Evolutionary conservation across 1,140 invertebrate species (phyloP), one percentile per base, ranked within the genome.

Genomic region (Lepidurus apus): DNA sequence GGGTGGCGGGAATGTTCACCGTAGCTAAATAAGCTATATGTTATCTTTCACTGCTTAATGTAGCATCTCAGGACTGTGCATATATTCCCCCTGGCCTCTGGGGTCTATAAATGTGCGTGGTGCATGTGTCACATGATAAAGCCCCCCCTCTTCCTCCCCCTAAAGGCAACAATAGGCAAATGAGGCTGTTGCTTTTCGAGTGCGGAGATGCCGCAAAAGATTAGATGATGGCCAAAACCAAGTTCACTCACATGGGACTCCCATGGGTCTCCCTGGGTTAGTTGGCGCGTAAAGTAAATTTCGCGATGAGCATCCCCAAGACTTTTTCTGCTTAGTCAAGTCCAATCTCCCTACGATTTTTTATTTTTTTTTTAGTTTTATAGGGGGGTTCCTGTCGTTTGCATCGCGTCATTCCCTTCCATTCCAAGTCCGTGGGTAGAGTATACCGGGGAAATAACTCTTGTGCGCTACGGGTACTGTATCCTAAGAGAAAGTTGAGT

Each of bases 21-120:
- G 9, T 13, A 65, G 13, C 53, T 65, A 65, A 65, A 65, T 65
- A 65, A 65, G 53, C 53, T 65, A n/a, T 65, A 17, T 21, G 53
- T 65, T 65, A 65, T 65, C 53, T 65, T 65, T 65, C 17, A 4
- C 53, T 65, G 53, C n/a, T 47, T 65, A 65, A 65, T 65, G 53
- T 65, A 65, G 53, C 53, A 65, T n/a, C 21, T 65, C 53, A 65
- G 53, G 17, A 21, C 17, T 21, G 17, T 5, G 53, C 8, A 65
- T 65, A 65, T 65, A 65, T 65, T 65, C 53, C 21, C 6, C 1
- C 13, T 7, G 53, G 53, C 21, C 6, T 1, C 13, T n/a, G 53
- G 53, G 53, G 53, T 65, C 17, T 65, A 17, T 65, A 34, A 34
- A 65, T 65, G 53, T 13, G 53, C 53, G 21, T 65, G 53, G n/a